Evolutionary conservation across 2,888 invertebrate species (phyloP).

Genomic region (Agrilus cyanescens): DNA sequence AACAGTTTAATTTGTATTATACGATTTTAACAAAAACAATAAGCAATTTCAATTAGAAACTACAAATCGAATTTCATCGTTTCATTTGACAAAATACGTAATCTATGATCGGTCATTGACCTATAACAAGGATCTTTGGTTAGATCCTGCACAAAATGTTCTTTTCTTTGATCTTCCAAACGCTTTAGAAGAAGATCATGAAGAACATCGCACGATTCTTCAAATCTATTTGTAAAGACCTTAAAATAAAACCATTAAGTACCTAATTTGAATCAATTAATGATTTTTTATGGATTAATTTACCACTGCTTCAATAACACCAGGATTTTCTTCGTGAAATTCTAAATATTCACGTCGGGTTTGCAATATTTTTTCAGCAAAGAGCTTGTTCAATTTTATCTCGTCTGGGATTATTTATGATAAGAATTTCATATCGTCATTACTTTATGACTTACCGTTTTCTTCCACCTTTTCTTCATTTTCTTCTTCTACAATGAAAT

Average conservation of each 20-base stretch:
- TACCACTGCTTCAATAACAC: constrained; percentile 29
- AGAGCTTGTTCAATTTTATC: constrained; percentile 17
- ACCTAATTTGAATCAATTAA: not conserved
- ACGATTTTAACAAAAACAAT: too few species aligned
- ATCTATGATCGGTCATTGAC: constrained; percentile 11
- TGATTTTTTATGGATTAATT: not conserved
- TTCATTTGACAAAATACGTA: constrained; percentile 6
- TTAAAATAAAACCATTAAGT: constrained; percentile 9
- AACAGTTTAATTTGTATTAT: too few species aligned
- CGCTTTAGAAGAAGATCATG: constrained; percentile 15
- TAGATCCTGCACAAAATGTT: constrained; percentile 1
- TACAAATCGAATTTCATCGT: too few species aligned
- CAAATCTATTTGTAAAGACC: constrained; percentile 22
- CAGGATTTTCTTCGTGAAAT: constrained; percentile 27
- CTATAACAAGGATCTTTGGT: constrained; percentile 12
- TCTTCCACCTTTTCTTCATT: not conserved
- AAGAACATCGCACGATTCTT: constrained; percentile 16
- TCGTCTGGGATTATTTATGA: not conserved
- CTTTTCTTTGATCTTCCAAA: constrained; percentile 4
- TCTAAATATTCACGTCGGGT: constrained; percentile 24
- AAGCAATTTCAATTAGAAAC: too few species aligned
- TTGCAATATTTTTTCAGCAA: constrained; percentile 22
- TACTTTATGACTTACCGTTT: not conserved
- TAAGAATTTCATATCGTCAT: not conserved
- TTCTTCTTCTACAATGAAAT: too few species aligned